Conservation (phyloP, 37 sponge, comb jelly and placozoan species). For the Corticium candelabrum region DNA sequence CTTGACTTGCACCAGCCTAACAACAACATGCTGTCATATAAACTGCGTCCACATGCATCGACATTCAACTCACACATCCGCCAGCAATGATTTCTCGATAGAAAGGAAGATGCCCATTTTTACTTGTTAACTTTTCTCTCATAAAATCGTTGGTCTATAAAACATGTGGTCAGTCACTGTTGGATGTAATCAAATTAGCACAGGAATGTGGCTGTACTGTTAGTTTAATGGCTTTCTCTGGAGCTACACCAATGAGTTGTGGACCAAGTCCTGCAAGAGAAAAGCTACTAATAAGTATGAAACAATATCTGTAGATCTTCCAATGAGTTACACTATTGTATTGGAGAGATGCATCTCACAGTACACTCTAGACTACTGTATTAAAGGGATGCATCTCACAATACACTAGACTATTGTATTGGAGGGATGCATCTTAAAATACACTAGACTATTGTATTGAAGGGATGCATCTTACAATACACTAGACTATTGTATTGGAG, state of each 20-base stretch:
- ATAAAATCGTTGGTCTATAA: conserved; percentile 57
- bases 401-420: no score
- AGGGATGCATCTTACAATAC: no score
- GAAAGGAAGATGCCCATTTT: conserved; percentile 63
- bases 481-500: no score
- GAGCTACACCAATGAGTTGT: conserved; percentile 91
- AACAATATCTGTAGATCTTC: no score
- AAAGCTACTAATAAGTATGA: no score
- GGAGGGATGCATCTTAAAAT: no score
- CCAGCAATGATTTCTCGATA: conserved; percentile 77
- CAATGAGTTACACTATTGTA: no score
- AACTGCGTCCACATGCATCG: not conserved
- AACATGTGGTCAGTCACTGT: not conserved
- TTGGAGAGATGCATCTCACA: no score
- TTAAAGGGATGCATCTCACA: no score
- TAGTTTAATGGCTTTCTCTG: conserved; percentile 97
- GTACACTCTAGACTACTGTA: no score
- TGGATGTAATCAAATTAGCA: not conserved
- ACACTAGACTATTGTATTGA: no score
- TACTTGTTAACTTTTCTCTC: conserved; percentile 53
- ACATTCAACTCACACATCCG: conserved; percentile 48
- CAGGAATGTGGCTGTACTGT: conserved; percentile 31
- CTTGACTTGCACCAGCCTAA: conserved; percentile 89
- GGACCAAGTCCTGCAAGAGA: conserved; percentile 65
- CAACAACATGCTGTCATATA: not conserved